Conservation (phyloP, 2,888 invertebrate species). For the Minunthozetes semirufus region DNA sequence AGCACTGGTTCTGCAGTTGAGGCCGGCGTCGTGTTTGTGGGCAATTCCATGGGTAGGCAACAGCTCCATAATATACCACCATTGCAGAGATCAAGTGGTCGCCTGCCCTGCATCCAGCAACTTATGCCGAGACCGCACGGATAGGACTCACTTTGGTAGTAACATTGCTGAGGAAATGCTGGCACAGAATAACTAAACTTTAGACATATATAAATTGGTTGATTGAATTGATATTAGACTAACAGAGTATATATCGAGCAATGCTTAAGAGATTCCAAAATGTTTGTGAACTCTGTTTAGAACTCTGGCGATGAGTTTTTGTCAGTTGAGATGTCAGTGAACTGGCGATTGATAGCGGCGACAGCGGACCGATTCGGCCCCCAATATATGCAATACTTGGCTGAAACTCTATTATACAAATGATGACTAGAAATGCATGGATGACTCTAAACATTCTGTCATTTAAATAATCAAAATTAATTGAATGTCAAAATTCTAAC, state of each 20-base stretch:
- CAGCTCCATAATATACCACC: constrained; percentile 93
- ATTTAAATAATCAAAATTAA: not conserved
- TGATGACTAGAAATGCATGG: constrained; percentile 35
- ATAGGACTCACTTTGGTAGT: constrained; percentile 75
- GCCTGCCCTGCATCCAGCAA: constrained; percentile 78
- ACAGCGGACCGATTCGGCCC: not conserved
- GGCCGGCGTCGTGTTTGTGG: not conserved
- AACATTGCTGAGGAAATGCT: constrained; percentile 53
- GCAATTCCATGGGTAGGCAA: constrained; percentile 64
- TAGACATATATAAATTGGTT: not conserved
- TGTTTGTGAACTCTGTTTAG: constrained; percentile 35
- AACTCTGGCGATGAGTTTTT: constrained; percentile 16
- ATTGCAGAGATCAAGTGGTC: constrained; percentile 77
- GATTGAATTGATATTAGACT: constrained; percentile 29
- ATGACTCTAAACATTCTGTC: constrained; percentile 35
- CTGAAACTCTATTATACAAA: constrained; percentile 32
- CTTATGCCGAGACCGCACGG: constrained; percentile 84
- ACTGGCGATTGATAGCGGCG: constrained; percentile 17
- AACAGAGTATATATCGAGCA: constrained; percentile 42
- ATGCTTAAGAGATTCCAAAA: constrained; percentile 41
- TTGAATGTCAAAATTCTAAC: not conserved
- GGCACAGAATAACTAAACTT: constrained; percentile 36
- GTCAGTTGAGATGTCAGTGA: constrained; percentile 15
- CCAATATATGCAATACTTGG: constrained; percentile 3
- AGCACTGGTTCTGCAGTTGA: constrained; percentile 37